Conservation (phyloP, 2,113 vertebrate species). For the Ptilorrhoa leucosticta region DNA sequence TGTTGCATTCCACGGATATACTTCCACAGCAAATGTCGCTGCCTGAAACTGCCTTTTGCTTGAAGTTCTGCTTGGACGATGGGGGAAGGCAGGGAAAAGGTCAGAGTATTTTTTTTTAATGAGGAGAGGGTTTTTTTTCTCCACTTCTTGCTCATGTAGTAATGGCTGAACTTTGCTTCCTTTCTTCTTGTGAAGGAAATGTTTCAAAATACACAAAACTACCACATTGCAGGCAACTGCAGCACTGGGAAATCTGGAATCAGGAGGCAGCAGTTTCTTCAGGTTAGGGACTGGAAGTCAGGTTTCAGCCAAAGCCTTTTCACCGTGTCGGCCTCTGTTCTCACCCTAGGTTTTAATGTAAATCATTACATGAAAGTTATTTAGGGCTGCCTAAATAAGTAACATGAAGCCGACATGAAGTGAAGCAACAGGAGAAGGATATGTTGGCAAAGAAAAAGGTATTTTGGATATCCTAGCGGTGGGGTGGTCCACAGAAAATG, state of each 20-base stretch:
- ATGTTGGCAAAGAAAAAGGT: background rate
- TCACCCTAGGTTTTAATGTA: background rate
- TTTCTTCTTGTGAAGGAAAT: background rate
- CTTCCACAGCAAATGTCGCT: background rate
- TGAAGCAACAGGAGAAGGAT: background rate
- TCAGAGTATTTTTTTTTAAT: background rate
- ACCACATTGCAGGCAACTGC: background rate
- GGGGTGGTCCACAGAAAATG: background rate
- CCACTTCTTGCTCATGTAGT: background rate
- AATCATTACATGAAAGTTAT: background rate
- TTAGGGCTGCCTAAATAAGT: background rate
- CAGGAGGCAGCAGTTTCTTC: background rate
- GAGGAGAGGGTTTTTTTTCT: background rate
- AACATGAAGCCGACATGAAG: background rate
- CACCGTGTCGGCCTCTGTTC: background rate
- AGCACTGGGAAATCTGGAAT: background rate
- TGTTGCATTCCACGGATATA: background rate
- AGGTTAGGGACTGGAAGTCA: background rate
- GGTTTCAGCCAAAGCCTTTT: background rate
- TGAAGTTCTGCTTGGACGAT: background rate
- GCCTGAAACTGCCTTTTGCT: background rate
- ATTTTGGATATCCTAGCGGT: rapidly evolving
- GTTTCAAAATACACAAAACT: background rate
- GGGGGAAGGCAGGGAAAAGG: background rate
- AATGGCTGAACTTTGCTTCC: background rate